Evolutionary conservation across 37 sponge, comb jelly and placozoan genomes (phyloP).

Genomic region (Crambe crambe): DNA sequence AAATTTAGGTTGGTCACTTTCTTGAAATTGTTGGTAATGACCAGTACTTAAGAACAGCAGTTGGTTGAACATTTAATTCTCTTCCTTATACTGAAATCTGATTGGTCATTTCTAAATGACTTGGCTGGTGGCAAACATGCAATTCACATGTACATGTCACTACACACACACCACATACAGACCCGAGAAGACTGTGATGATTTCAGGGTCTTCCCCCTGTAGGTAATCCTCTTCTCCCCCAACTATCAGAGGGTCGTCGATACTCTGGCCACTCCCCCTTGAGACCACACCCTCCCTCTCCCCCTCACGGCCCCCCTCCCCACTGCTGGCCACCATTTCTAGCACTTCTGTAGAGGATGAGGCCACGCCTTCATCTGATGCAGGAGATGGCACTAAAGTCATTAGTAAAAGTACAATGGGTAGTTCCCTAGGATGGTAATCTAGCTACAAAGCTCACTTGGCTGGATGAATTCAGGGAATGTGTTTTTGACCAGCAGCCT

Average conservation of each 20-base stretch:
- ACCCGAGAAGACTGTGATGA: conserved; percentile 57
- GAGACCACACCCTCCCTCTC: conserved; percentile 10
- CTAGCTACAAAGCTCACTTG: neutral
- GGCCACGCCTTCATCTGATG: neutral
- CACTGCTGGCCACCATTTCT: conserved; percentile 8
- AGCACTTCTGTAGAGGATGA: conserved; percentile 10
- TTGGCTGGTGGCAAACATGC: no score
- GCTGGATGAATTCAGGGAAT: conserved; percentile 65
- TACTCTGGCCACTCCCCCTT: neutral
- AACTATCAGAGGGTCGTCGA: conserved; percentile 20
- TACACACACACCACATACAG: neutral
- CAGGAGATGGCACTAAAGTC: neutral
- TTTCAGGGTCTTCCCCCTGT: conserved; percentile 63
- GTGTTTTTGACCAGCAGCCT: conserved; percentile 36
- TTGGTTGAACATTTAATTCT: no score
- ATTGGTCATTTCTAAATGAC: no score
- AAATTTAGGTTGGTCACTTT: no score
- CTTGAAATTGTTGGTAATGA: no score
- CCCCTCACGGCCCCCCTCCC: no score
- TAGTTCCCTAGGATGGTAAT: neutral
- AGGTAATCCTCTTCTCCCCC: conserved; percentile 32
- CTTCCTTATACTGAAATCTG: no score
- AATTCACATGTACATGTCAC: neutral
- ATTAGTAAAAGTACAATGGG: no score
- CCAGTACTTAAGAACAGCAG: no score